These are phyloP conservation scores for Discoglossus pictus DNA, from an alignment of 2,797 vertebrate genomes.

Conservation along the genomic window DNA sequence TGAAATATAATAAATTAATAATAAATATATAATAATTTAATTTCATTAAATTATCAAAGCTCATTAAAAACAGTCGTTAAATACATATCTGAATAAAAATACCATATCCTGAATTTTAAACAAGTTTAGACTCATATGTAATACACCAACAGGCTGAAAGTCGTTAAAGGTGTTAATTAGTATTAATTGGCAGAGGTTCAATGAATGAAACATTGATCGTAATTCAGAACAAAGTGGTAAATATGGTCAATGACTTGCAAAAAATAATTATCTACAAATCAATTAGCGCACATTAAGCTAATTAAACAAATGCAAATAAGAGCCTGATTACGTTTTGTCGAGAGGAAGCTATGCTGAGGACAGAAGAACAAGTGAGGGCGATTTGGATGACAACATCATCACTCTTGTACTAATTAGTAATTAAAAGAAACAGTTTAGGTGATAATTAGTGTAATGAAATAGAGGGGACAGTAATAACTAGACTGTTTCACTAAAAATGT, in stretches of 20 bases:
- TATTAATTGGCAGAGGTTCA: slow-evolving; percentile 81
- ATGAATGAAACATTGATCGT: slow-evolving; percentile 71
- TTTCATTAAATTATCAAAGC: no score
- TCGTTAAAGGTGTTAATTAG: slow-evolving; percentile 81
- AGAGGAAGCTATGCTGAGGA: slow-evolving; percentile 66
- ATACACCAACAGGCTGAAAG: no score
- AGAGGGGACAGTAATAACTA: no score
- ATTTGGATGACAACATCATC: slow-evolving; percentile 71
- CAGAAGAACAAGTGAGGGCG: slow-evolving; percentile 75
- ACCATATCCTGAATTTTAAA: no score
- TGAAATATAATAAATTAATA: no score
- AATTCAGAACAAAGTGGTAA: slow-evolving; percentile 74
- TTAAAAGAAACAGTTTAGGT: slow-evolving; percentile 22
- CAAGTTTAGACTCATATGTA: no score
- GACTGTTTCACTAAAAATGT: no score
- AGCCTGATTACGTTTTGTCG: slow-evolving; percentile 71
- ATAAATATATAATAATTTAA: no score
- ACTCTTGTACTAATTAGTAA: slow-evolving; percentile 69
- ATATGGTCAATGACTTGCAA: slow-evolving; percentile 71
- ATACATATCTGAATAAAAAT: no score
- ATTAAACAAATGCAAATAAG: slow-evolving; percentile 81
- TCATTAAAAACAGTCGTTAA: no score
- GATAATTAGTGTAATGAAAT: no score
- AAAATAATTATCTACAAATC: slow-evolving; percentile 76
- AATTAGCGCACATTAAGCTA: slow-evolving; percentile 85